These are phyloP conservation scores for Forbesichthys papilliferus DNA, from an alignment of 2,113 vertebrate genomes.

Conservation along the genomic window DNA sequence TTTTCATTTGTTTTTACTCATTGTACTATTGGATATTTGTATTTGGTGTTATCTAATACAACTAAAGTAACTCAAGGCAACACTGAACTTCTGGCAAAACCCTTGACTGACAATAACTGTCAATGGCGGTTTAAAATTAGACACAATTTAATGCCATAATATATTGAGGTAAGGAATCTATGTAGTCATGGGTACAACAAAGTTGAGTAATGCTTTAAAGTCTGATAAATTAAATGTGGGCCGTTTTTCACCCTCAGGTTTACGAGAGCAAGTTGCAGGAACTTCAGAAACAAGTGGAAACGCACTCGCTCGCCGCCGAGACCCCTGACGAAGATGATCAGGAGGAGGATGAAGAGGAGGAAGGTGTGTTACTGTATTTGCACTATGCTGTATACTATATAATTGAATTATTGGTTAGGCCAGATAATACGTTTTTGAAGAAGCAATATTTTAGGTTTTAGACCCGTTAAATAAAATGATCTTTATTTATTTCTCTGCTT, in stretches of 20 bases:
- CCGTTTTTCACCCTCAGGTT: slow-evolving; percentile 80
- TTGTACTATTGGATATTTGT: no score
- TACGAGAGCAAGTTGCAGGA: slow-evolving; percentile 98
- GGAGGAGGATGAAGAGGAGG: slow-evolving; percentile 87
- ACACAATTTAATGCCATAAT: no score
- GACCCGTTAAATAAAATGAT: background rate
- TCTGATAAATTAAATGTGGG: background rate
- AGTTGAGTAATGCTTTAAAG: no score
- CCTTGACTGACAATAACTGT: no score
- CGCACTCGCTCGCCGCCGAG: slow-evolving; percentile 88
- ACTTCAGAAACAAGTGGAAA: slow-evolving; percentile 98
- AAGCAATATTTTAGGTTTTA: background rate
- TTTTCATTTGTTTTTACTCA: no score
- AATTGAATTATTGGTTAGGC: background rate
- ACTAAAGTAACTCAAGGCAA: no score
- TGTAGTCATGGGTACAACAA: no score
- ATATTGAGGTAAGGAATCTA: no score
- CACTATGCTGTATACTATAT: background rate
- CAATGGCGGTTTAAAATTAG: no score
- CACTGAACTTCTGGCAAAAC: no score
- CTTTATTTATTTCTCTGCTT: slow-evolving; percentile 15
- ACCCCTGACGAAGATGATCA: slow-evolving; percentile 92
- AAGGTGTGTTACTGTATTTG: slow-evolving; percentile 68
- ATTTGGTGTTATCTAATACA: no score
- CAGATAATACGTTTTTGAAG: background rate